Evolutionary conservation across 2,113 vertebrate genomes (phyloP).

Genomic region (Lepisosteus oculatus): DNA sequence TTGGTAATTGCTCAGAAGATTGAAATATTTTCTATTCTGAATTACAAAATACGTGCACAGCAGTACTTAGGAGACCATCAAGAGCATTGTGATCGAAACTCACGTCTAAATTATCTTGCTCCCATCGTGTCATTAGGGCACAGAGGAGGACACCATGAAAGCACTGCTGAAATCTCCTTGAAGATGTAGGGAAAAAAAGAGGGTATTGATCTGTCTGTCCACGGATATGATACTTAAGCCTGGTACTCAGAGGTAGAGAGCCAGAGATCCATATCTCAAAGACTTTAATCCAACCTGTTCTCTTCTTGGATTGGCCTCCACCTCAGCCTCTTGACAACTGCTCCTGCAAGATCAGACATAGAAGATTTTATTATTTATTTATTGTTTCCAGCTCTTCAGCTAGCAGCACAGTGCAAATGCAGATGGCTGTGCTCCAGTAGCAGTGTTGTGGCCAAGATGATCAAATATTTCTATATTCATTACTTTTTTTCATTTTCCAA

Average conservation of each 20-base stretch:
- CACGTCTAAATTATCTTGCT: conserved; percentile 72
- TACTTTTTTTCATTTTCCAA: too few relatives aligned
- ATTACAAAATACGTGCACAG: conserved; percentile 13
- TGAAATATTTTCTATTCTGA: conserved; percentile 18
- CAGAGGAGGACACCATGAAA: conserved; percentile 80
- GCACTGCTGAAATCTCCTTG: conserved; percentile 91
- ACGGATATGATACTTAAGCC: conserved; percentile 93
- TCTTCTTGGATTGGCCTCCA: conserved; percentile 74
- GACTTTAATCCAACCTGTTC: conserved; percentile 82
- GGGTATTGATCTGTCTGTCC: conserved; percentile 96
- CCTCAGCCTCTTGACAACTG: conserved; percentile 73
- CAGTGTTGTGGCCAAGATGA: too few relatives aligned
- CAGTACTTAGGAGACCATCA: conserved; percentile 30
- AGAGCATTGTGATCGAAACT: conserved; percentile 57
- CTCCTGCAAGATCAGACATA: conserved; percentile 76
- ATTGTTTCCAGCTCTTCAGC: conserved; percentile 1
- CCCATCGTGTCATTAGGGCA: conserved; percentile 82
- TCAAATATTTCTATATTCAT: too few relatives aligned
- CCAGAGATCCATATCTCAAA: conserved; percentile 85
- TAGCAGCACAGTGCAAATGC: too few relatives aligned
- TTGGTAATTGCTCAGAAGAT: conserved; percentile 4
- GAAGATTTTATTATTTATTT: conserved; percentile 58
- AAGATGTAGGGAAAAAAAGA: conserved; percentile 84
- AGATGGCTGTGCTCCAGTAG: too few relatives aligned
- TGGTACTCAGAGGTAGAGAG: conserved; percentile 82